These are phyloP conservation scores for Clytia hemisphaerica DNA, from an alignment of 30 jellyfish, hydroid and myxozoan species.

Conservation along the genomic window DNA sequence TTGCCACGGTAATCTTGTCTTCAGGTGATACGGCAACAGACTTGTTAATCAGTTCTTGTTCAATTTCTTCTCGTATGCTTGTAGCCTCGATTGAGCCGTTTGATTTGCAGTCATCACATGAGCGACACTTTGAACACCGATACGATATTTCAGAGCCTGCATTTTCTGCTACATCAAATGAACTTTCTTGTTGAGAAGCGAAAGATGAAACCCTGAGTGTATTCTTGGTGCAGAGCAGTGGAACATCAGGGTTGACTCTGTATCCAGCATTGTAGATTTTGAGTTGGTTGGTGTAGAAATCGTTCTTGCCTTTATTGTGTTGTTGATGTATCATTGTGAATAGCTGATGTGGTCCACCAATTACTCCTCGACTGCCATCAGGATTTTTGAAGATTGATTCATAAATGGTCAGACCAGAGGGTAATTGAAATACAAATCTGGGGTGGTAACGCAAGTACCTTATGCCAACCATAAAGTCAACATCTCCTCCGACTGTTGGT, in stretches of 20 bases:
- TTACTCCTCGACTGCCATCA: slow-evolving; percentile 4
- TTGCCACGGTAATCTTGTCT: neutral
- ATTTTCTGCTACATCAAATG: neutral
- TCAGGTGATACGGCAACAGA: neutral
- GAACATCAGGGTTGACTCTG: neutral
- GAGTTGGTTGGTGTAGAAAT: too few species aligned
- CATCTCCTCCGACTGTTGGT: neutral
- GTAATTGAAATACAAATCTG: too few species aligned
- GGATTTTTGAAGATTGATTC: too few species aligned
- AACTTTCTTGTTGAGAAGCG: neutral
- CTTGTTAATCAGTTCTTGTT: neutral
- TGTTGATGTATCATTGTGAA: too few species aligned
- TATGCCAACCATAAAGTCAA: slow-evolving; percentile 6
- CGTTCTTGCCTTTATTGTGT: too few species aligned
- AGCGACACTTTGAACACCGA: neutral
- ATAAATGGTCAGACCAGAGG: too few species aligned
- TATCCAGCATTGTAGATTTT: neutral
- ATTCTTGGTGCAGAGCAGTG: too few species aligned
- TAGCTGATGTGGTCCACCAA: slow-evolving; percentile 10
- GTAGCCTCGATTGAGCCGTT: neutral
- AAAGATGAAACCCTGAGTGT: too few species aligned
- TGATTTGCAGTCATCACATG: neutral
- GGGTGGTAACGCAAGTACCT: slow-evolving; percentile 9
- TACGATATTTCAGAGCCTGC: neutral
- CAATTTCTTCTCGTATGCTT: neutral